Evolutionary conservation across 1,140 invertebrate species (phyloP), one percentile per base, ranked within the genome.

Genomic region (Listronotus oregonensis): DNA sequence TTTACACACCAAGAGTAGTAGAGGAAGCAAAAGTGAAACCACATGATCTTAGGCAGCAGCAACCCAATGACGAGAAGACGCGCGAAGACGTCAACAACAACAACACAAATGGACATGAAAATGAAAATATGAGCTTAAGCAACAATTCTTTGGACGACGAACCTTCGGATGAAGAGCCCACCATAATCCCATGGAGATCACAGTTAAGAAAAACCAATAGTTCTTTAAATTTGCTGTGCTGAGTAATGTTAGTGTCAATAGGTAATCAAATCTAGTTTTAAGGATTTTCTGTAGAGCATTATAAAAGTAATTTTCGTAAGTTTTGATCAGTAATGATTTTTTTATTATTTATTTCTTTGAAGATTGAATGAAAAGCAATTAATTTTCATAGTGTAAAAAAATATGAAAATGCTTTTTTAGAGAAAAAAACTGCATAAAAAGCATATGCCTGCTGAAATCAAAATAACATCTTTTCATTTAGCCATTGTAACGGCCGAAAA

Each of bases 151-250:
- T 47, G 66, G 71, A 62, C 64, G 71, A 75, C 66, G 72, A 84
- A 66, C 79, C 83, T 57, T 68, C 71, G 21, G 81, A 85, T 34
- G 82, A 86, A 71, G 87, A 89, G 43, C 75, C 83, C 67, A 83
- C 89, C 75, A 92, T 93, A 49, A 93, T 93, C 40, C 92, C 92
- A 0, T 95, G 92, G 92, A 84, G 91, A 74, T 90, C 92, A 14
- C 91, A 94, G 75, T 82, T 95, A 40, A 85, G 91, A 71, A 95
- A 95, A 81, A 95, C 92, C 3, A 93, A 93, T 77, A 93, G 91
- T 80, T 91, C 89, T 72, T 81, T 92, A 15, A 91, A 89, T 76
- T 82, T 91, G 66, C 80, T 90, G 64, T 89, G 90, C 77, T 90
- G 82, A 55, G 11, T 27, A 27, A 27, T 5, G 21, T 27, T 27